Evolutionary conservation across 1,140 invertebrate species (phyloP), one percentile per base, ranked within the genome.

Genomic region (Phenacoccus solenopsis): DNA sequence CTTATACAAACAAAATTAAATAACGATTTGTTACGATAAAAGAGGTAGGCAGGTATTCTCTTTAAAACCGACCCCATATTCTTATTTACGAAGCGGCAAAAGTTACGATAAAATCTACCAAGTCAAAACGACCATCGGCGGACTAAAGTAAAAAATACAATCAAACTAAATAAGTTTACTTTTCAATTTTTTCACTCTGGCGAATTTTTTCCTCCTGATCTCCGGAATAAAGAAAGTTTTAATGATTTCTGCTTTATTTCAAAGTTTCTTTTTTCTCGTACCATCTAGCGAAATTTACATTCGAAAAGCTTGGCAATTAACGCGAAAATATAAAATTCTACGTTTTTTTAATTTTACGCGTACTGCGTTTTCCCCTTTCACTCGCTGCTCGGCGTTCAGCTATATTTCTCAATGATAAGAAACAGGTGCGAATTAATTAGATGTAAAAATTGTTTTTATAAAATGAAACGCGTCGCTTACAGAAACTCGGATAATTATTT

Each of bases 381-480:
- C 38, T 10, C 16, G 20, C 38, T 32, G 38, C 38, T n/a, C 38
- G 30, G 5, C 30, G 30, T 49, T 10, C 13, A 16, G 20, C 38
- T 49, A 49, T 49, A 49, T 49, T 49, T 49, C 20, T 49, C 38
- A 49, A 49, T 49, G 38, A 49, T 49, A 49, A 49, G 38, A 49
- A 49, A 49, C 38, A 49, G 38, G 38, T 49, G 38, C 38, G 38
- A 49, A 49, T 49, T 49, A 49, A 49, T 49, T 49, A 49, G 38
- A 49, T 49, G 38, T 49, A 49, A 49, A 49, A 49, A 49, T 49
- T 49, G 38, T n/a, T 49, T 49, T 49, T 49, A n/a, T 49, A 49
- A 49, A 49, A n/a, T 49, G 38, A 49, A 49, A 49, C 38, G 38
- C 20, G 38, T 49, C 38, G 38, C 38, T 49, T 16, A 49, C 38